Conservation (phyloP, 2,113 vertebrate genomes). For the Cyprinodon tularosa region DNA sequence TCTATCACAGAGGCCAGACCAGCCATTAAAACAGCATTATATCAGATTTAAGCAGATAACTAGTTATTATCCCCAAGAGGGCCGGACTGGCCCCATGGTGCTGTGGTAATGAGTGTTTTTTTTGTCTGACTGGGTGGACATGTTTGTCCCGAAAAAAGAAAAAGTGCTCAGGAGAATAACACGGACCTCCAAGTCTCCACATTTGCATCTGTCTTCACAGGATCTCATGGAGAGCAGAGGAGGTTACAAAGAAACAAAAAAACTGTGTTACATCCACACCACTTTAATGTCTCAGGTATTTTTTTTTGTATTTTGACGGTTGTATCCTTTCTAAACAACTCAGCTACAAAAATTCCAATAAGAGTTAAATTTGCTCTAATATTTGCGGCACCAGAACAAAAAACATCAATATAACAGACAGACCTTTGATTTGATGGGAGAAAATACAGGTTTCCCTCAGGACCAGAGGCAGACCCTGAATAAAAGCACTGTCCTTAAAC, state of each 20-base stretch:
- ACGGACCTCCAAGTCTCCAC: constrained; percentile 8
- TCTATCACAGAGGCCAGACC: constrained; percentile 45
- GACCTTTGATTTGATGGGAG: neutral
- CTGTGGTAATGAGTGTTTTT: constrained; percentile 79
- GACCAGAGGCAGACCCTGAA: neutral
- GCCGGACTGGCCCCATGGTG: constrained; percentile 56
- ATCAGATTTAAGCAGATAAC: constrained; percentile 75
- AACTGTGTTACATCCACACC: constrained; percentile 24
- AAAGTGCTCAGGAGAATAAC: constrained; percentile 39
- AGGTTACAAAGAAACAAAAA: constrained; percentile 36
- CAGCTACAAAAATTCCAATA: constrained; percentile 36
- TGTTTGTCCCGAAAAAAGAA: constrained; percentile 58
- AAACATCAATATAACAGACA: too few relatives aligned
- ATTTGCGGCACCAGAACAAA: neutral
- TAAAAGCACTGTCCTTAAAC: neutral
- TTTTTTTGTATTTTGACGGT: constrained; percentile 26
- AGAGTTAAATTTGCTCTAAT: constrained; percentile 1
- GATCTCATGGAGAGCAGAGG: constrained; percentile 41
- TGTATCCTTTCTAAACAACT: constrained; percentile 9
- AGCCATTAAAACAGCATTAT: constrained; percentile 55
- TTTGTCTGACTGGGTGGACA: constrained; percentile 77
- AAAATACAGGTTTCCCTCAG: neutral
- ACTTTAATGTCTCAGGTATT: constrained; percentile 26
- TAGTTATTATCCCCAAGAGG: constrained; percentile 71
- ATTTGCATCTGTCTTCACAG: constrained; percentile 43